Evolutionary conservation across 1,140 invertebrate species (phyloP), one percentile per base, ranked within the genome.

Genomic region (Philopotamus ludificatus): DNA sequence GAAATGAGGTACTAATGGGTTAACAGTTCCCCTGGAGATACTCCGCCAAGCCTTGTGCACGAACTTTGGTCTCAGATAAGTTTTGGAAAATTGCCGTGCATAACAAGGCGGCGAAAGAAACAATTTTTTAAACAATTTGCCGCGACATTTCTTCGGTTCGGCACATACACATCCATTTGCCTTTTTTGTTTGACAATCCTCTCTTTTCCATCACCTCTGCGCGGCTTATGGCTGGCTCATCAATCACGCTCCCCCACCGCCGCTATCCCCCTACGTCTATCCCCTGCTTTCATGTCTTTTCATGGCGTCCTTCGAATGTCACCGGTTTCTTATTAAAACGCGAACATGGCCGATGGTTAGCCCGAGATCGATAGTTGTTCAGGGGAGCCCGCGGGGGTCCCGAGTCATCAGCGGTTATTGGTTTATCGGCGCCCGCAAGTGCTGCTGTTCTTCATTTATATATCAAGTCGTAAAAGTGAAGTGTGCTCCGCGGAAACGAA

Each of bases 301-400:
- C 47, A 50, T 9, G 34, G 53, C 42, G 50, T 49, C 44, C 54
- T 59, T 65, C 54, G 28, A 60, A 60, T 60, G 26, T 51, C 63
- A 49, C 25, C 53, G 25, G 44, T 59, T 65, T 54, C 62, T 55
- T 63, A 63, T 63, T 63, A 63, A 54, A 54, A 63, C 54, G 47
- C 9, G 23, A 41, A 41, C 42, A 9, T 8, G 7, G 2, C 12
- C 7, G 4, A 18, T 4, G 42, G n/a, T 45, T 12, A 45, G 15
- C 15, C 3, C 3, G 47, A 20, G 15, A 20, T 16, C 16, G 47
- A 22, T 22, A 18, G 42, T 4, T 12, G 42, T 4, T 18, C 22
- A 12, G 53, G 53, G 4, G 3, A 55, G 41, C n/a, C 7, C 23
- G 2, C 28, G 12, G 53, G n/a, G 10, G 45, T 21, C 23, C 50